Conservation (phyloP, 2,797 vertebrate genomes). For the Syngnathus rostellatus region DNA sequence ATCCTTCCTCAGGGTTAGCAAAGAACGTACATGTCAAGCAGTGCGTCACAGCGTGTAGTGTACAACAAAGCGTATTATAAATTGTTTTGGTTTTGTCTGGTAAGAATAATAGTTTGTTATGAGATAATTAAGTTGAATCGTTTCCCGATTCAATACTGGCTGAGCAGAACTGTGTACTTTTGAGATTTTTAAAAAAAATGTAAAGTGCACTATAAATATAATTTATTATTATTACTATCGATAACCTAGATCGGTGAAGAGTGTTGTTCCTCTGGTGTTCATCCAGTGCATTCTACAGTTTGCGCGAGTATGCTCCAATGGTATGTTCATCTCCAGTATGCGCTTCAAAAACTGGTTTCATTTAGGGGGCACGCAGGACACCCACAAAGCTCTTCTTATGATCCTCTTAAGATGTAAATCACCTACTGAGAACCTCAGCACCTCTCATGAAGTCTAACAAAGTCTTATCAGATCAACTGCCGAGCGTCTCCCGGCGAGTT, state of each 20-base stretch:
- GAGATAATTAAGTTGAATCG: no score
- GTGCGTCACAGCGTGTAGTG: neutral
- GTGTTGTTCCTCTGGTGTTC: neutral
- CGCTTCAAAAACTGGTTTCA: neutral
- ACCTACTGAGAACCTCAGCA: neutral
- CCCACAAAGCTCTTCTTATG: neutral
- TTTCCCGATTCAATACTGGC: no score
- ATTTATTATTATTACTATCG: no score
- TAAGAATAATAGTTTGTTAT: no score
- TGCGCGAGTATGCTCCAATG: neutral
- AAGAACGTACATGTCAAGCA: neutral
- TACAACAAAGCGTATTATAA: neutral
- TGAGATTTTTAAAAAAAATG: no score
- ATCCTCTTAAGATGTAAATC: neutral
- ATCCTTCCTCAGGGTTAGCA: neutral
- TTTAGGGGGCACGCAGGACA: neutral
- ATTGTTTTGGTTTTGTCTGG: neutral
- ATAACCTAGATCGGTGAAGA: neutral
- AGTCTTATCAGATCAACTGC: neutral
- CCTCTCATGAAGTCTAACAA: neutral
- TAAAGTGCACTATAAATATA: no score
- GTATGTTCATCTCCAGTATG: neutral
- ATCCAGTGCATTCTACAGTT: no score
- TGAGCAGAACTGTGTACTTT: no score
- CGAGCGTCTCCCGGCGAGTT: neutral